phyloP scores from a whole-genome alignment of 2,797 vertebrate genomes.

The Gymnoscopelus microlampas region DNA sequence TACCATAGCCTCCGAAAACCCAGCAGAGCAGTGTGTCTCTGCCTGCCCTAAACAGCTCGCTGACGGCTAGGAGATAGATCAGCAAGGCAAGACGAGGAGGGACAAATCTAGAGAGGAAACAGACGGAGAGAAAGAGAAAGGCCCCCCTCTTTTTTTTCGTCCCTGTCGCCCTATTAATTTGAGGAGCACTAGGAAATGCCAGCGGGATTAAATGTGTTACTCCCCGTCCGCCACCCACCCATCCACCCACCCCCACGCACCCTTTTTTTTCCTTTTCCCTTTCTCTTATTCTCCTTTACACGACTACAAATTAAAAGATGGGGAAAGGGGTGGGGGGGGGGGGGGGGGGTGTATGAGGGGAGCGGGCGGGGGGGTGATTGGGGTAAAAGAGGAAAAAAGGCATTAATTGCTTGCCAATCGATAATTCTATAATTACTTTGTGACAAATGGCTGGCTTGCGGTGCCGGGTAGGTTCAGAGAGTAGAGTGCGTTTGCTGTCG shows the following conservation, averaged over 20 bases:
- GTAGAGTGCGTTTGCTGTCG: neutral
- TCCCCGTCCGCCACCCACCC: conserved; percentile 50
- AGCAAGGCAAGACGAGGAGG: conserved; percentile 53
- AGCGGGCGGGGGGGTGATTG: conserved; percentile 24
- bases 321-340: conserved; percentile 49
- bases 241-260: neutral
- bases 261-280: conserved; percentile 5
- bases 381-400: conserved; percentile 71
- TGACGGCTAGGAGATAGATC: conserved; percentile 65
- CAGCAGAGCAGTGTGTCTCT: conserved; percentile 24
- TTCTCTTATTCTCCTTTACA: conserved; percentile 64
- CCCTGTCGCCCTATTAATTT: conserved; percentile 81
- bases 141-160: conserved; percentile 66
- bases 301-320: conserved; percentile 84
- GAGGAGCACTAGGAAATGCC: conserved; percentile 79
- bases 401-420: conserved; percentile 88
- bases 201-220: conserved; percentile 83
- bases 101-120: conserved; percentile 50
- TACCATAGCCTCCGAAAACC: too few species aligned
- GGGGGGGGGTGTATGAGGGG: conserved; percentile 9
- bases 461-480: conserved; percentile 68
- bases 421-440: conserved; percentile 91
- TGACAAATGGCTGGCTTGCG: conserved; percentile 85
- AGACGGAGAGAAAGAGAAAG: conserved; percentile 65
- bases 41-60: conserved; percentile 50